phyloP scores from a whole-genome alignment of 2,113 vertebrate genomes.

The Salvelinus sp. region DNA sequence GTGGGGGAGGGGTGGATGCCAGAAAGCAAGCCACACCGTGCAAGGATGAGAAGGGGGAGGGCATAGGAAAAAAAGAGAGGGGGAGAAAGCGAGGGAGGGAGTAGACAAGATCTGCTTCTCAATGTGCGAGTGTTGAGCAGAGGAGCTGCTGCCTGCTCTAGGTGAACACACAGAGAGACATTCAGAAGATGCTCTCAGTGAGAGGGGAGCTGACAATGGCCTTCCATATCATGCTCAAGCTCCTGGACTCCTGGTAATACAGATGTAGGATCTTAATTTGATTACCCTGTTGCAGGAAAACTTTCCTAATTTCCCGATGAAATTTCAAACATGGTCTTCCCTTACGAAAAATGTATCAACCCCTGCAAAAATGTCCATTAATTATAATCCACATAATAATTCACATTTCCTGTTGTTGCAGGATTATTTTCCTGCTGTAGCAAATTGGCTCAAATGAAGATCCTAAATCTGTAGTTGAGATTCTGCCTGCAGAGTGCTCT shows the following conservation, averaged over 20 bases:
- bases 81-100: constrained; percentile 5
- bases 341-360: too few relatives aligned
- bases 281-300: too few relatives aligned
- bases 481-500: constrained; percentile 60
- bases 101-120: constrained; percentile 50
- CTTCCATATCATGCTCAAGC: constrained; percentile 79
- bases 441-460: too few relatives aligned
- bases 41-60: neutral
- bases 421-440: too few relatives aligned
- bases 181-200: constrained; percentile 67
- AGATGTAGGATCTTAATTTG: too few relatives aligned
- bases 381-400: too few relatives aligned
- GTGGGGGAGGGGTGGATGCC: neutral
- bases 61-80: constrained; percentile 24
- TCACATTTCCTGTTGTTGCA: too few relatives aligned
- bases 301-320: too few relatives aligned
- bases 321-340: too few relatives aligned
- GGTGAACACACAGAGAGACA: constrained; percentile 51
- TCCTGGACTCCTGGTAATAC: constrained; percentile 43
- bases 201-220: constrained; percentile 73
- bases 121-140: constrained; percentile 54
- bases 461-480: constrained; percentile 64
- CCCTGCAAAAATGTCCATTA: too few relatives aligned
- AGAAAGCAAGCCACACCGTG: neutral
- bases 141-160: constrained; percentile 64